Evolutionary conservation across 2,888 invertebrate species (phyloP), one percentile per base, ranked within the genome.

Genomic region (Mantis religiosa): DNA sequence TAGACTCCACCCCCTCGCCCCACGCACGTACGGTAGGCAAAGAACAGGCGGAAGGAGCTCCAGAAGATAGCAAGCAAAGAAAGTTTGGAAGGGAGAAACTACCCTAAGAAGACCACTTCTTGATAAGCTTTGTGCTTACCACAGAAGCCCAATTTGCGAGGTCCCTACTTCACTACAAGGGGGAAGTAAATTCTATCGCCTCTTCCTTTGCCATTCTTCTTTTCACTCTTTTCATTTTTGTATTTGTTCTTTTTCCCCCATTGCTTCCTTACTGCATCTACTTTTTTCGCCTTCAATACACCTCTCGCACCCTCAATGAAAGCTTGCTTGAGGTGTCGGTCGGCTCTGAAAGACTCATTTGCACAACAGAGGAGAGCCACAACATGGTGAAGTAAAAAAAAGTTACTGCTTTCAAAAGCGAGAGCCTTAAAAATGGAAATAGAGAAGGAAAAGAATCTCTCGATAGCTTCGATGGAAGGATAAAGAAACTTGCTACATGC

Each of bases 81-180:
- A 71, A 71, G 54, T 71, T 71, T 71, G 54, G 54, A 71, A 25
- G 54, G 54, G 54, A 25, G 25, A 71, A 71, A 20, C 20, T 71
- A 71, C 54, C 54, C 54, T 71, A 71, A 71, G 54, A 71, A 71
- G 54, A 71, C 82, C 41, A 85, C 88, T 85, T 88, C 85, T 81
- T 85, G 88, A 88, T 88, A 88, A 88, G 88, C 88, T 47, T 27
- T 30, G 28, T 86, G 71, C 85, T 84, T 28, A 85, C 34, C 88
- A 84, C 88, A 85, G 85, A 47, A 85, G 88, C 85, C 88, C 88
- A 88, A 88, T 88, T 88, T 88, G 88, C 71, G 82, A 54, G 81
- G 54, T 71, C 54, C 54, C 54, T 71, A 71, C 54, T 71, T 71
- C 54, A 71, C 54, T 71, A 71, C 54, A 71, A 71, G 54, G 54